Evolutionary conservation across 2,113 vertebrate genomes (phyloP), one percentile per base, ranked within the genome.

Genomic region (Thunnus maccoyii): DNA sequence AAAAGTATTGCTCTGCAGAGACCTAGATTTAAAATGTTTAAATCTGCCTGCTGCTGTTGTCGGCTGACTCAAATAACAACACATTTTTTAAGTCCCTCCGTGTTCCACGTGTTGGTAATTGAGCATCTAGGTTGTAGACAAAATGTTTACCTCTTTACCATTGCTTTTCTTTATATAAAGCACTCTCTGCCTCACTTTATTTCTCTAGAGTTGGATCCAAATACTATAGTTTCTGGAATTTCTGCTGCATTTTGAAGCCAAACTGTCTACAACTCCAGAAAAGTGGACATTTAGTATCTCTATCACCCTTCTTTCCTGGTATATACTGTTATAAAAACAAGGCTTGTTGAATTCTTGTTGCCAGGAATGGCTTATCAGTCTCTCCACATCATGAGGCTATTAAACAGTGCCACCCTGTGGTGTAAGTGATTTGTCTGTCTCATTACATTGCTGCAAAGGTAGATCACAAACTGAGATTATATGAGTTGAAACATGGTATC

Each of bases 341-440:
- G 9, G 36, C 10, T 17, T 14, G 36, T 41, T 70, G 57, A 47
- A 30, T 17, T 12, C 27, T 16, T 64, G 27, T 3, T 54, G 48
- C 36, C 3, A 22, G 18, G 32, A 61, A 20, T 15, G 5, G 13
- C 32, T 32, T 46, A 7, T 32, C 17, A 20, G 20, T 32, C 32
- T 16, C n/a, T 72, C 25, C 36, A n/a, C 10, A 48, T 46, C 13
- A 9, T 78, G 55, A n/a, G 1, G 13, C 60, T 78, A 51, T 66
- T 51, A 44, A 87, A 89, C 82, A 90, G 50, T 20, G 74, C 88
- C 92, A 80, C 48, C 91, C 0, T 89, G 91, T 93, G 92, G 92
- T 46, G 32, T 11, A 0, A 66, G 32, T 5, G 4, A 6, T 32
- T 47, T 17, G 1, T 27, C 15, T 15, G 30, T 2, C 3, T 79